Evolutionary conservation across 2,113 vertebrate species (phyloP).

Genomic region (Etheostoma spectabile): DNA sequence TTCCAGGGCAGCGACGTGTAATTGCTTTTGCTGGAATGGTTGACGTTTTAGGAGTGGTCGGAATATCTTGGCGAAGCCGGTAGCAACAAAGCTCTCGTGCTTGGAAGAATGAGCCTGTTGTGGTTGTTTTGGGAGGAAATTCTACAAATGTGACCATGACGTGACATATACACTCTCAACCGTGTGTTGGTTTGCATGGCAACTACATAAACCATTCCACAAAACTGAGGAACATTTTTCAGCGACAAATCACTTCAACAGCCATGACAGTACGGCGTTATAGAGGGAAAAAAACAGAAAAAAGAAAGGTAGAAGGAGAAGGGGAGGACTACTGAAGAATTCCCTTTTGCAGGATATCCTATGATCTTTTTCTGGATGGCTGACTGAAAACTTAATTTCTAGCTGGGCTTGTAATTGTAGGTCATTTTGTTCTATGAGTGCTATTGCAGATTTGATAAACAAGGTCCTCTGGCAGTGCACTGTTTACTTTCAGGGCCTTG

Average conservation of each 20-base stretch:
- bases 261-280: conserved; percentile 24
- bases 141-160: conserved; percentile 64
- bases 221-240: conserved; percentile 26
- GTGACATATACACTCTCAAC: conserved; percentile 50
- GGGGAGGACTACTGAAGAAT: conserved; percentile 61
- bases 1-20: conserved; percentile 73
- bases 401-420: conserved; percentile 93
- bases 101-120: conserved; percentile 68
- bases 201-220: conserved; percentile 19
- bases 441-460: conserved; percentile 88
- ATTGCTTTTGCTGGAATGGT: conserved; percentile 78
- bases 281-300: conserved; percentile 14
- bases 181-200: conserved; percentile 27
- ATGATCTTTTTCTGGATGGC: conserved; percentile 88
- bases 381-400: conserved; percentile 91
- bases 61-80: conserved; percentile 73
- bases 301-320: conserved; percentile 15
- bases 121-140: conserved; percentile 71
- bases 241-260: conserved; percentile 9
- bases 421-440: conserved; percentile 92
- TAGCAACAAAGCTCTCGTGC: conserved; percentile 75
- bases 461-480: conserved; percentile 83
- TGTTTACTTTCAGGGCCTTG: conserved; percentile 91
- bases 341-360: conserved; percentile 82
- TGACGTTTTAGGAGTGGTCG: conserved; percentile 77